Evolutionary conservation across 2,888 invertebrate species (phyloP), one percentile per base, ranked within the genome.

Genomic region (Caenorhabditis afra): DNA sequence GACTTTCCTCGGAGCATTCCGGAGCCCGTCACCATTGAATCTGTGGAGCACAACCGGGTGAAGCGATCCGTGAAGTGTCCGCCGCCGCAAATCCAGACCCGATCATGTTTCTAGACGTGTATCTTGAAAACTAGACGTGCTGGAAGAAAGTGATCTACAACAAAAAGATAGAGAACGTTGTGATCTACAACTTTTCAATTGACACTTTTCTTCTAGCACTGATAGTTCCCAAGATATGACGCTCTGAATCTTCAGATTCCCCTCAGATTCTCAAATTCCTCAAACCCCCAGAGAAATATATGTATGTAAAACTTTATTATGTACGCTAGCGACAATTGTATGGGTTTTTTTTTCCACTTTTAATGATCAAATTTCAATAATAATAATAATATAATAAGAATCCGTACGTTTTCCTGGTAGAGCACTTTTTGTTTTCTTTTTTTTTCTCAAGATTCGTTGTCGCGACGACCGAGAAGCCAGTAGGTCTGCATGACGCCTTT

Each of bases 401-500:
- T 62, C 59, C 68, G 29, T 29, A 29, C 29, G 29, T 29, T 29
- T 29, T 29, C 23, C 44, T 35, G 14, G 16, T 5, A 5, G 29
- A 29, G 29, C 29, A 29, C 29, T 55, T 50, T 35, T 20, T n/a
- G n/a, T 44, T 44, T 44, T 50, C 59, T 49, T 47, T 49, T n/a
- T 53, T 58, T n/a, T 44, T 7, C 44, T 58, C 41, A n/a, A 45
- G 53, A 66, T 55, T 47, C 47, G 55, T 66, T 35, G 41, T 3
- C 3, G 11, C 12, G 41, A 11, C 41, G 11, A 16, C 68, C 81
- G 41, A 84, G 61, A 50, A 86, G 81, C 86, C 86, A 86, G 47
- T 70, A 84, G 1, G 85, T 86, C 53, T 85, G 78, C 86, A 86
- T 85, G 10, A 86, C 85, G 11, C 86, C 86, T 75, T 86, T 86